phyloP scores from a whole-genome alignment of 2,797 vertebrate genomes.

The Rhodeus uyekii region DNA sequence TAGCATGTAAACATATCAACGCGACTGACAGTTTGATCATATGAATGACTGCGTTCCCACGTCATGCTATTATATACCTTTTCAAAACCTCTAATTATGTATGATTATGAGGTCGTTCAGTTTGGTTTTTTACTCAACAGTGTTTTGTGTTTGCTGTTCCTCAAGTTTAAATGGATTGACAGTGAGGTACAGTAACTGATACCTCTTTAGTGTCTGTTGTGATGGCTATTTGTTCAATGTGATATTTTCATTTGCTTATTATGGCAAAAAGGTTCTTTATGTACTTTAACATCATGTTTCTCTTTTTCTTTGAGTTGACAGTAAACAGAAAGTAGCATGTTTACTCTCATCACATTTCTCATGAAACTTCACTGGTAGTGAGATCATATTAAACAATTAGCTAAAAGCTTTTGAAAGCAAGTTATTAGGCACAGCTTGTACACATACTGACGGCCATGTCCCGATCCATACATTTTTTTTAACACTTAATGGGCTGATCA shows the following conservation, averaged over 20 bases:
- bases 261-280: not conserved
- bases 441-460: not conserved
- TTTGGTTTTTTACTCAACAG: not conserved
- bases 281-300: not conserved
- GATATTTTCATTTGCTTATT: not conserved
- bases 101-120: not conserved
- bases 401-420: constrained; percentile 11
- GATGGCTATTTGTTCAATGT: not conserved
- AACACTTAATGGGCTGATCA: constrained; percentile 2
- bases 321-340: not conserved
- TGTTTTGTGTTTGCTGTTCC: not conserved
- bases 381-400: not conserved
- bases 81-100: not conserved
- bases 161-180: not conserved
- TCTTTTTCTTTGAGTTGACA: not conserved
- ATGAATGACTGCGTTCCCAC: not conserved
- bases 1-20: constrained; percentile 13
- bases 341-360: not conserved
- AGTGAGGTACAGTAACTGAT: not conserved
- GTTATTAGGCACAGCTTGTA: not conserved
- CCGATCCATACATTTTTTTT: not conserved
- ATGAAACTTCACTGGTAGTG: not conserved
- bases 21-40: not conserved
- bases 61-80: not conserved
- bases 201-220: not conserved